These are phyloP conservation scores for Sisyra terminalis DNA, from an alignment of 2,888 invertebrate species.

Conservation along the genomic window DNA sequence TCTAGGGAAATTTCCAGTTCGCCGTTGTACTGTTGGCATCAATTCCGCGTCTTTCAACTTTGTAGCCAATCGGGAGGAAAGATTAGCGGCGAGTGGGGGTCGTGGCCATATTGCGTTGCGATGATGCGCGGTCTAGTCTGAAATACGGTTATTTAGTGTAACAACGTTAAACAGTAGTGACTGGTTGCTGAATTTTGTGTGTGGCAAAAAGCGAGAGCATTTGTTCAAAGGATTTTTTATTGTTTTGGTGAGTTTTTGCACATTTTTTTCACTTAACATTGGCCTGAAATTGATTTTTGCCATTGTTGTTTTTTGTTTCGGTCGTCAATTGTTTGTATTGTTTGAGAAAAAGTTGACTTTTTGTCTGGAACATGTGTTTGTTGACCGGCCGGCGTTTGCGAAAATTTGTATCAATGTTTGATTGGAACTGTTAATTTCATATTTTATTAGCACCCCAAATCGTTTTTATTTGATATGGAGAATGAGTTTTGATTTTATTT, in stretches of 20 bases:
- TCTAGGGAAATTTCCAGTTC: background rate
- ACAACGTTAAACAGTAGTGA: background rate
- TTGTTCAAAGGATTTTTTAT: constrained; percentile 3
- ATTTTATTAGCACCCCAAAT: background rate
- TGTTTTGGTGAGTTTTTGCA: constrained; percentile 1
- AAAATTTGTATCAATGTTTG: too few species aligned
- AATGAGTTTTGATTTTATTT: background rate
- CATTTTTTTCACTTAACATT: background rate
- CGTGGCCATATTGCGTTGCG: constrained; percentile 23
- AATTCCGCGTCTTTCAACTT: constrained; percentile 4
- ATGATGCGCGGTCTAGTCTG: constrained; percentile 22
- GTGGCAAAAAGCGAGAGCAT: background rate
- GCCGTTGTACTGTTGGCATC: background rate
- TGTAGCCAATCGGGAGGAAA: background rate
- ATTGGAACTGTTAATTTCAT: too few species aligned
- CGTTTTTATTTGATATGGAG: background rate
- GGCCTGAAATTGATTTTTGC: background rate
- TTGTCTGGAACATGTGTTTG: too few species aligned
- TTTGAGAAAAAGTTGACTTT: background rate
- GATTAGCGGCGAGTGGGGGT: constrained; percentile 12
- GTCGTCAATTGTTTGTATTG: background rate
- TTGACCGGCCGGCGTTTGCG: too few species aligned
- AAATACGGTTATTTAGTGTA: constrained; percentile 1
- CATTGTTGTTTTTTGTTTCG: background rate
- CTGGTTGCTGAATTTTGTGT: background rate